phyloP scores from a whole-genome alignment of 2,888 invertebrate genomes.

The Lithosia quadra region DNA sequence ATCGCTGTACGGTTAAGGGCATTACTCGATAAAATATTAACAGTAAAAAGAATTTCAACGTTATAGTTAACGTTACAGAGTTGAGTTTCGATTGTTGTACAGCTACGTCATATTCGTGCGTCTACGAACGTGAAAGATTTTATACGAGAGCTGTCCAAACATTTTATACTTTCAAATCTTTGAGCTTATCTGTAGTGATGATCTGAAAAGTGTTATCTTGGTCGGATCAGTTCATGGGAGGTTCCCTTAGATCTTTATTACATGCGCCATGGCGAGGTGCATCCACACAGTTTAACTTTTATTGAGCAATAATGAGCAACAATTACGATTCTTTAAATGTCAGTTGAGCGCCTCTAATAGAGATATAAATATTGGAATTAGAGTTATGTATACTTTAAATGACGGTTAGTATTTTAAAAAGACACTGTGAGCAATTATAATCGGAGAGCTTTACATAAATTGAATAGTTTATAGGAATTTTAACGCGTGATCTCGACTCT shows the following conservation, averaged over 20 bases:
- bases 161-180: conserved; percentile 86
- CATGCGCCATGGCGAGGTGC: conserved; percentile 65
- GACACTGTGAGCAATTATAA: not conserved
- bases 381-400: conserved; percentile 12
- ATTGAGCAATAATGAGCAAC: conserved; percentile 49
- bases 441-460: conserved; percentile 11
- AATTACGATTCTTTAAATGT: conserved; percentile 46
- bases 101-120: conserved; percentile 79
- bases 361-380: conserved; percentile 41
- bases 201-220: conserved; percentile 81
- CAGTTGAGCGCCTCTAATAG: conserved; percentile 37
- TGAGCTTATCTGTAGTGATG: conserved; percentile 82
- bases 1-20: conserved; percentile 55
- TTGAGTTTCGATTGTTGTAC: conserved; percentile 50
- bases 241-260: conserved; percentile 85
- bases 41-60: conserved; percentile 53
- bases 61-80: conserved; percentile 49
- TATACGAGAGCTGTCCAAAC: conserved; percentile 85
- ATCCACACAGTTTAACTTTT: conserved; percentile 48
- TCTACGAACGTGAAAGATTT: conserved; percentile 82
- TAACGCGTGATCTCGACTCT: not conserved
- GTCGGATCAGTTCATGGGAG: conserved; percentile 78
- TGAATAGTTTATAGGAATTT: conserved; percentile 13
- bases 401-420: conserved; percentile 2
- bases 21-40: conserved; percentile 50